Conservation (phyloP, 2,113 vertebrate genomes). For the Hippocampus zosterae region DNA sequence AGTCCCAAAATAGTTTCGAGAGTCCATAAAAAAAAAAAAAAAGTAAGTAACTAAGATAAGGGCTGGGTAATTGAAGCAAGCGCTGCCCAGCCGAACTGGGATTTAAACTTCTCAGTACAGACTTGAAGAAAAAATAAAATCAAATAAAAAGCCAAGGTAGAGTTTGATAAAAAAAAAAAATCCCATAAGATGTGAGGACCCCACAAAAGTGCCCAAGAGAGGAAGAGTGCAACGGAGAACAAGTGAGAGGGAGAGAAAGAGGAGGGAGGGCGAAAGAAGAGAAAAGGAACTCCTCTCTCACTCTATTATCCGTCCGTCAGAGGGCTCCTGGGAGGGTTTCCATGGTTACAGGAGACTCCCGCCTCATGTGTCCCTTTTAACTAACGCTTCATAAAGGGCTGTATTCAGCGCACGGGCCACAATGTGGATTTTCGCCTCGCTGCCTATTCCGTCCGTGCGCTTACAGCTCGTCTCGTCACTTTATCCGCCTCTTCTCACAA, state of each 20-base stretch:
- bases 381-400: conserved; percentile 72
- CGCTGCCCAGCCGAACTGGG: conserved; percentile 40
- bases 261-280: conserved; percentile 55
- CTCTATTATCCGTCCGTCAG: conserved; percentile 71
- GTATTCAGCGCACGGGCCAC: conserved; percentile 69
- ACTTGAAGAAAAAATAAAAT: conserved; percentile 32
- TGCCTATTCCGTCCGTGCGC: conserved; percentile 23
- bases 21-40: conserved; percentile 59
- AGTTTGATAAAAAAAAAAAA: conserved; percentile 46
- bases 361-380: conserved; percentile 73
- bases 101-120: conserved; percentile 37
- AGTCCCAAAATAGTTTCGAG: conserved; percentile 49
- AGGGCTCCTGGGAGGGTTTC: conserved; percentile 69
- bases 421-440: conserved; percentile 47
- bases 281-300: conserved; percentile 70
- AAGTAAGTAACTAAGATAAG: conserved; percentile 43
- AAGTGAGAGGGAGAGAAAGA: conserved; percentile 53
- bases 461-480: conserved; percentile 29
- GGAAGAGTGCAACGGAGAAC: conserved; percentile 60
- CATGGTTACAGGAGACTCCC: conserved; percentile 71
- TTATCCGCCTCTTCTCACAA: conserved; percentile 8
- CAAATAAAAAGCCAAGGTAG: conserved; percentile 1
- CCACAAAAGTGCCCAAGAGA: conserved; percentile 54
- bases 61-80: conserved; percentile 43
- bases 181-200: conserved; percentile 54